Evolutionary conservation across 1,140 invertebrate genomes (phyloP).

Genomic region (Diploscapter pachys): DNA sequence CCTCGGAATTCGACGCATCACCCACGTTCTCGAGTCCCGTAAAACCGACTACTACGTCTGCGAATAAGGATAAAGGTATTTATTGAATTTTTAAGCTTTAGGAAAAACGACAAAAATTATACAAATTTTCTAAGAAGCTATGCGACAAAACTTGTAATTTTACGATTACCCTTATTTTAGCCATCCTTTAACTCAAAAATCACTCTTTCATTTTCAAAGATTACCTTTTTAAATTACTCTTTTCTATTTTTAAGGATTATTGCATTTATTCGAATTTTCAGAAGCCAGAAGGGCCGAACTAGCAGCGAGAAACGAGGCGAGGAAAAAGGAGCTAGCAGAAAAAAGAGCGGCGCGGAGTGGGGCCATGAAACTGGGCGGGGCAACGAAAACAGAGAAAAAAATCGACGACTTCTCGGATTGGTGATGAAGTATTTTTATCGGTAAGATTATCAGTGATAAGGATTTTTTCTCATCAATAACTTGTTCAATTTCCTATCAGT

Average conservation of each 20-base stretch:
- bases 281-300: slow-evolving; percentile 34
- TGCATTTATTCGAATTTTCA: slow-evolving; percentile 10
- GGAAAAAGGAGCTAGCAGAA: slow-evolving; percentile 39
- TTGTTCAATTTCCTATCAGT: too few species aligned
- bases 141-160: not conserved
- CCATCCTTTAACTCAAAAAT: not conserved
- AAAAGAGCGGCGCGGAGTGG: slow-evolving; percentile 33
- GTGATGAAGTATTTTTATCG: not conserved
- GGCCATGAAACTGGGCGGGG: slow-evolving; percentile 39
- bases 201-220: not conserved
- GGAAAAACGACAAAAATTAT: too few species aligned
- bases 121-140: too few species aligned
- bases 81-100: too few species aligned
- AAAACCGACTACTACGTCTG: too few species aligned
- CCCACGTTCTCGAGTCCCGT: too few species aligned
- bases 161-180: not conserved
- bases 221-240: not conserved
- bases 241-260: not conserved
- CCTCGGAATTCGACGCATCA: too few species aligned
- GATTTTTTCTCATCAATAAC: too few species aligned
- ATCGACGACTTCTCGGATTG: slow-evolving; percentile 29
- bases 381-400: slow-evolving; percentile 9
- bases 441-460: too few species aligned
- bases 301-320: slow-evolving; percentile 34
- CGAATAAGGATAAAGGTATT: too few species aligned